A percentile compares a stretch with the other conserved stretches of the same genome.
Evolutionary conservation across 2,888 invertebrate species (phyloP).

Genomic region (Pomacea canaliculata): DNA sequence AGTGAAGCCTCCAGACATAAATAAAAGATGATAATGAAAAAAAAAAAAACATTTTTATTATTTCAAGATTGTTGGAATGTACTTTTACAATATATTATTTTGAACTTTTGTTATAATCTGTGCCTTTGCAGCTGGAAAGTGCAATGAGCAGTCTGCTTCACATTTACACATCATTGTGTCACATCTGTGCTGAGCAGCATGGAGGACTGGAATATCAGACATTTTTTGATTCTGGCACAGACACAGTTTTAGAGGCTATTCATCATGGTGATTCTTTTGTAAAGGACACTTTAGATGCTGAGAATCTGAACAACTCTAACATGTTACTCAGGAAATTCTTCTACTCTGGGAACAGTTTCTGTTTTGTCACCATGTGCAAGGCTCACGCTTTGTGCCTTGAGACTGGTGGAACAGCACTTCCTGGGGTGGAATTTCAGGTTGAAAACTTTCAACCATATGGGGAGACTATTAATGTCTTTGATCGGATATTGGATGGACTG

Average conservation of each 20-base stretch:
- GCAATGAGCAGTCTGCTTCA: constrained; percentile 40
- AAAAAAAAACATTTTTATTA: no score
- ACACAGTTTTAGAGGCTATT: constrained; percentile 35
- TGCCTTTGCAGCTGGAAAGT: constrained; percentile 37
- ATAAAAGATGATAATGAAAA: no score
- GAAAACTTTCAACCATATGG: constrained; percentile 51
- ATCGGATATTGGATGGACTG: constrained; percentile 36
- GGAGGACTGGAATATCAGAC: constrained; percentile 46
- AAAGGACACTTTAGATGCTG: constrained; percentile 24
- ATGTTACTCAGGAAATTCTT: constrained; percentile 5
- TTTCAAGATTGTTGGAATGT: not conserved
- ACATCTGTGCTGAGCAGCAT: constrained; percentile 48
- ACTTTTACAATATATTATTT: not conserved
- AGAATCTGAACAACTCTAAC: constrained; percentile 18
- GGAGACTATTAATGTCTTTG: constrained; percentile 45
- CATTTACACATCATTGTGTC: constrained; percentile 50
- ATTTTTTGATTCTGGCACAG: constrained; percentile 34
- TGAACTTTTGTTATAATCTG: not conserved
- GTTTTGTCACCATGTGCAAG: constrained; percentile 9
- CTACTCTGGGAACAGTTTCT: constrained; percentile 1
- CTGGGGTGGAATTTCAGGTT: not conserved
- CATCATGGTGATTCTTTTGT: constrained; percentile 31
- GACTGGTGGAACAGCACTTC: not conserved
- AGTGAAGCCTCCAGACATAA: not conserved
- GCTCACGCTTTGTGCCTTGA: constrained; percentile 11